phyloP scores from a whole-genome alignment of 2,888 invertebrate species.

The Sphaeridia pumilis region DNA sequence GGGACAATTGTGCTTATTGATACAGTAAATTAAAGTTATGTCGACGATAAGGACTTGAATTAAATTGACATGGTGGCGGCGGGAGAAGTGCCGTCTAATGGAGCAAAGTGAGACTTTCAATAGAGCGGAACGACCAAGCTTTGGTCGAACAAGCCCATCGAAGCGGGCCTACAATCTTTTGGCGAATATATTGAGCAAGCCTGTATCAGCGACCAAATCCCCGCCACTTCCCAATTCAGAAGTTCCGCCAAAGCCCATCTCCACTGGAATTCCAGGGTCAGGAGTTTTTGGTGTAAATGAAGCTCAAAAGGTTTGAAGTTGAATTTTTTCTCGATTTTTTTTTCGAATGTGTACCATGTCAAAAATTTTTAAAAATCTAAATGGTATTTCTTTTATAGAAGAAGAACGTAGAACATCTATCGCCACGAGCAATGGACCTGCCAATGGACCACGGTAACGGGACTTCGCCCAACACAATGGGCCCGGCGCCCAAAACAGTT shows the following conservation, averaged over 20 bases:
- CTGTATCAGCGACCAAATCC: too few species aligned
- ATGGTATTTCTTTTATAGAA: neutral
- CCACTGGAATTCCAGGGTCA: slow-evolving; percentile 12
- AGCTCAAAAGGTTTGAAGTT: too few species aligned
- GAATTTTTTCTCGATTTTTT: too few species aligned
- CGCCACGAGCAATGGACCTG: neutral
- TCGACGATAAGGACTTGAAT: neutral
- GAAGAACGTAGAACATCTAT: neutral
- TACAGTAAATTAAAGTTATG: too few species aligned
- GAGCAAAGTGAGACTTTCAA: slow-evolving; percentile 28
- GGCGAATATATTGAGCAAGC: too few species aligned
- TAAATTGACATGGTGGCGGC: neutral
- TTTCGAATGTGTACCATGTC: too few species aligned
- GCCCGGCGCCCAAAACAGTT: slow-evolving; percentile 27
- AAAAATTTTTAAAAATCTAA: too few species aligned
- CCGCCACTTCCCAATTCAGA: neutral
- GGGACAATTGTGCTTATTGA: too few species aligned
- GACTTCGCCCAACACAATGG: slow-evolving; percentile 9
- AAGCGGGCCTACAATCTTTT: slow-evolving; percentile 30
- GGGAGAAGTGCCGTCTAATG: slow-evolving; percentile 18
- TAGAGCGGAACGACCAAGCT: slow-evolving; percentile 18
- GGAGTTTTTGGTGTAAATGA: too few species aligned
- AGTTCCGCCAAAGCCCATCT: slow-evolving; percentile 6
- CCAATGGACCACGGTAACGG: slow-evolving; percentile 1
- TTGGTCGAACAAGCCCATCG: slow-evolving; percentile 20